phyloP scores from a whole-genome alignment of 2,888 invertebrate genomes.

The Caenorhabditis afra region DNA sequence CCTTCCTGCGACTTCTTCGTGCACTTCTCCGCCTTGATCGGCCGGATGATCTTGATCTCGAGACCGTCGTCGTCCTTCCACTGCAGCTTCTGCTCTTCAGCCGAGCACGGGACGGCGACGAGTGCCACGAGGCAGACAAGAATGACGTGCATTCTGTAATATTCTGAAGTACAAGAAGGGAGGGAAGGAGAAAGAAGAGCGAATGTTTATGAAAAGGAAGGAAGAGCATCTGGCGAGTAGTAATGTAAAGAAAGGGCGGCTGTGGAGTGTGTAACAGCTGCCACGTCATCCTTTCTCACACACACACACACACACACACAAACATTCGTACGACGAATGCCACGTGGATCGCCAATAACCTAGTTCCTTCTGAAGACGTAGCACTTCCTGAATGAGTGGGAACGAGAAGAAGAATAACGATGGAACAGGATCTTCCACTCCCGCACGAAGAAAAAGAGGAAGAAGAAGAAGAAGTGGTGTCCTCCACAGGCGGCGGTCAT shows the following conservation, averaged over 20 bases:
- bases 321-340: neutral
- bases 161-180: constrained; percentile 2
- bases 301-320: constrained; percentile 1
- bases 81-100: constrained; percentile 76
- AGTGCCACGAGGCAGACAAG: constrained; percentile 39
- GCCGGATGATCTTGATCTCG: constrained; percentile 78
- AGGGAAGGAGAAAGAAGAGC: neutral
- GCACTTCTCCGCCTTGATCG: constrained; percentile 79
- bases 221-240: constrained; percentile 46
- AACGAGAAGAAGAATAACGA: neutral
- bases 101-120: constrained; percentile 37
- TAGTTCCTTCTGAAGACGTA: neutral
- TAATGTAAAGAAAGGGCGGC: constrained; percentile 7
- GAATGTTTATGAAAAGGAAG: constrained; percentile 37
- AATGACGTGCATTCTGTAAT: constrained; percentile 44
- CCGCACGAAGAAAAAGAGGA: neutral
- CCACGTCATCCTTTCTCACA: constrained; percentile 39
- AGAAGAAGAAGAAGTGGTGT: constrained; percentile 19
- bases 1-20: constrained; percentile 75
- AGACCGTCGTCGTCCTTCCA: constrained; percentile 79
- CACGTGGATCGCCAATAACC: neutral
- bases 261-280: constrained; percentile 45
- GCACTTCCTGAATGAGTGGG: constrained; percentile 27
- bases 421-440: neutral
- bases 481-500: constrained; percentile 18